These are phyloP conservation scores for Cydia amplana DNA, from an alignment of 1,140 invertebrate species.

Conservation along the genomic window DNA sequence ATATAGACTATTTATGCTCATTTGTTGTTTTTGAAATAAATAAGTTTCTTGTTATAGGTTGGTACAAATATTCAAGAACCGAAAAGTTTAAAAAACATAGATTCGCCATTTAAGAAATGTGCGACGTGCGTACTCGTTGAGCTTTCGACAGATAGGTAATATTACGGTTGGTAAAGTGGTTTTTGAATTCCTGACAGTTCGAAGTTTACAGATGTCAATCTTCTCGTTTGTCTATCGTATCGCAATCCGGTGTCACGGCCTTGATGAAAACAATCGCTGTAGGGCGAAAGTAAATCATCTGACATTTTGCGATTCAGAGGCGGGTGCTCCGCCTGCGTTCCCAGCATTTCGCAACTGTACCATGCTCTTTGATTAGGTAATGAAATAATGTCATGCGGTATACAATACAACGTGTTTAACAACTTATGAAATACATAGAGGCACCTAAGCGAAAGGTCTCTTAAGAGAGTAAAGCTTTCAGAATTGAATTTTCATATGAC, in stretches of 20 bases:
- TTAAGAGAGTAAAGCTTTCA: background rate
- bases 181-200: constrained; percentile 26
- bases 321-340: constrained; percentile 46
- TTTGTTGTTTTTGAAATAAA: background rate
- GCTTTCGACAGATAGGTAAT: background rate
- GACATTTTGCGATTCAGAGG: constrained; percentile 58
- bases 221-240: constrained; percentile 35
- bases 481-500: background rate
- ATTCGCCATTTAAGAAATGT: background rate
- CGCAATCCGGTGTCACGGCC: constrained; percentile 42
- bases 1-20: background rate
- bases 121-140: background rate
- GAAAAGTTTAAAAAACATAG: too few species aligned
- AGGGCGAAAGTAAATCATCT: constrained; percentile 56
- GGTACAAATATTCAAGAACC: background rate
- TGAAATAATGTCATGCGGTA: constrained; percentile 10
- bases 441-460: background rate
- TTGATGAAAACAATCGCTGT: constrained; percentile 56
- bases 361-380: constrained; percentile 39
- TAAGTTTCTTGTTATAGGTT: background rate
- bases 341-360: constrained; percentile 44
- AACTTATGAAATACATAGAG: background rate
- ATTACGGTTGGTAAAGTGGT: background rate
- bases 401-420: constrained; percentile 2
- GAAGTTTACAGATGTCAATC: constrained; percentile 34